phyloP scores from a whole-genome alignment of 2,113 vertebrate genomes.

The Regulus satrapa region DNA sequence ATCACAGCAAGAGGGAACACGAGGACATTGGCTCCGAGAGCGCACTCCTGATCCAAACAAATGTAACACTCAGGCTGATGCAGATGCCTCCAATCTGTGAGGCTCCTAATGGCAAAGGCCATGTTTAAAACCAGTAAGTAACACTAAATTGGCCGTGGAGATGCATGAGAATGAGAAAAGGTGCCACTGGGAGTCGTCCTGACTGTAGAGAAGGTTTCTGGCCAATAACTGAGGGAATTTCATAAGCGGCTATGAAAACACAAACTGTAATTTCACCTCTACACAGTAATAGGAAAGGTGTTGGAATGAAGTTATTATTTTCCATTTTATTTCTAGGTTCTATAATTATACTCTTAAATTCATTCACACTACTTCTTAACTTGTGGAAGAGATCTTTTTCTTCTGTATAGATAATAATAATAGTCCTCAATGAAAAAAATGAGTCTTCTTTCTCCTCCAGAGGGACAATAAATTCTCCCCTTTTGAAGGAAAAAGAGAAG shows the following conservation, averaged over 20 bases:
- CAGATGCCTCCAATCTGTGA: fast-evolving
- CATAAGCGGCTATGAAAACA: neutral
- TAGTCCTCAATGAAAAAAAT: slow-evolving; percentile 1
- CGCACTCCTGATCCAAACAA: neutral
- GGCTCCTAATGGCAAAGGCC: neutral
- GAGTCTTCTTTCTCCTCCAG: neutral
- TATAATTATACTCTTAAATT: neutral
- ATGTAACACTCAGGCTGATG: fast-evolving
- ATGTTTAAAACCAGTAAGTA: neutral
- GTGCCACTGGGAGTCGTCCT: neutral
- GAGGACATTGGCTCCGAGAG: neutral
- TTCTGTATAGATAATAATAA: neutral
- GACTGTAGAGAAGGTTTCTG: neutral
- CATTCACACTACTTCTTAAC: neutral
- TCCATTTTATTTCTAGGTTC: neutral
- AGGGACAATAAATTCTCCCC: neutral
- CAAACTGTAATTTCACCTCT: neutral
- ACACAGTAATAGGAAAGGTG: neutral
- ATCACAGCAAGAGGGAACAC: neutral
- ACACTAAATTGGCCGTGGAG: neutral
- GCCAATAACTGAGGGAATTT: neutral
- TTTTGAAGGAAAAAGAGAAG: neutral
- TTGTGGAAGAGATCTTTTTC: neutral
- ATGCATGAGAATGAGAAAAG: neutral
- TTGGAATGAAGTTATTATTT: neutral